Base-by-base conservation (phyloP, 1,140 invertebrate genomes). In the Aphelenchoides fujianensis region DNA sequence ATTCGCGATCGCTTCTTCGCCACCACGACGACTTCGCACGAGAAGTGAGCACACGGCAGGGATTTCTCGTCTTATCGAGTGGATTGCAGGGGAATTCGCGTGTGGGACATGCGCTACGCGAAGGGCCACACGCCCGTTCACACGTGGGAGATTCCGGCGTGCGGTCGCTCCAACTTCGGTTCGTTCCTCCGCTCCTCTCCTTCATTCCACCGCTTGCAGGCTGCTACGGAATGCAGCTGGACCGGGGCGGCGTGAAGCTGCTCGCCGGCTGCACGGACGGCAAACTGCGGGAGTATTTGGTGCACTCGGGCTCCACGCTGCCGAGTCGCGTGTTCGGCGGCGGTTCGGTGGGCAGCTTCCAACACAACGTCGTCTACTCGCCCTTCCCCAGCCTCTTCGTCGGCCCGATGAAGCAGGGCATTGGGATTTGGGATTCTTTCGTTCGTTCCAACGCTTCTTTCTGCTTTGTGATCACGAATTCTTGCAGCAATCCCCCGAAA, bases 371-470 rank as follows among this genome's bases (percentile, higher is more conserved):
- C 19, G 55, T 19, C 34, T 5, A 7, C 34, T 59, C 55, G 19
- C 55, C 55, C 27, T 19, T 59, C 7, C 7, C 55, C 34, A 32
- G 34, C 19, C 55, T 30, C 23, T 59, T 59, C 19, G 55, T 59
- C 55, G 55, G 5, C 12, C 55, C 55, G 19, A 16, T 59, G 19
- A 59, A 23, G 34, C 27, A 59, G 27, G 55, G 55, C 28, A 59
- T 59, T 23, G 55, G 55, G 7, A 19, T 59, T 59, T 59, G 55
- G 55, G 55, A 59, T 32, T n/a, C n/a, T n/a, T n/a, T n/a, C n/a
- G n/a, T n/a, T n/a, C n/a, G n/a, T n/a, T n/a, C n/a, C n/a, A n/a
- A n/a, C n/a, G n/a, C n/a, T n/a, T n/a, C n/a, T n/a, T n/a, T n/a
- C n/a, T n/a, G n/a, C n/a, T n/a, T n/a, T n/a, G n/a, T n/a, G n/a